Percentiles rank a stretch among this genome's conserved stretches.
Evolutionary conservation across 2,888 invertebrate species (phyloP).

Genomic region (Cephonodes hylas): DNA sequence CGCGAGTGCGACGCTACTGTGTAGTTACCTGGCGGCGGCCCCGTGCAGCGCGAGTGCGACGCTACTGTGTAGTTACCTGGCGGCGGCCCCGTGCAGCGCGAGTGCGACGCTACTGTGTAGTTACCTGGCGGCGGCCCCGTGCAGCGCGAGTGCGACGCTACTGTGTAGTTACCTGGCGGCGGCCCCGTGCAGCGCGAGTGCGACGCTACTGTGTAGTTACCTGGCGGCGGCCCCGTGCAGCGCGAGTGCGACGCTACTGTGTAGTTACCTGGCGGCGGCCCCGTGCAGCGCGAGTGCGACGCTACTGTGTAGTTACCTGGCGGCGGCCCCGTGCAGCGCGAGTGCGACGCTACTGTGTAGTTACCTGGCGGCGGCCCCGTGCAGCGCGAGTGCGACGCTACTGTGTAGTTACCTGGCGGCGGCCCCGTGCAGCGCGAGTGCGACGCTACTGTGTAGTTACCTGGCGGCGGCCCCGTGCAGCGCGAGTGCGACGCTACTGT

Average conservation of each 20-base stretch:
- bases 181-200: slow-evolving; percentile 86
- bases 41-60: slow-evolving; percentile 87
- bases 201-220: no score
- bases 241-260: slow-evolving; percentile 86
- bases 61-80: no score
- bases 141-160: slow-evolving; percentile 85
- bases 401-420: no score
- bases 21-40: no score
- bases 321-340: slow-evolving; percentile 86
- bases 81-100: slow-evolving; percentile 86
- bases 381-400: slow-evolving; percentile 85
- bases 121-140: no score
- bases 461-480: slow-evolving; percentile 86
- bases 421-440: slow-evolving; percentile 86
- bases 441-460: no score
- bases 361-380: no score
- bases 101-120: no score
- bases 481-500: slow-evolving; percentile 86
- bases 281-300: slow-evolving; percentile 87
- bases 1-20: slow-evolving; percentile 86
- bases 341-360: no score
- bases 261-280: no score
- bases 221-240: slow-evolving; percentile 86
- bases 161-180: no score
- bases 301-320: no score